Conservation (phyloP, 2,113 vertebrate genomes). For the Grallaria varia region DNA sequence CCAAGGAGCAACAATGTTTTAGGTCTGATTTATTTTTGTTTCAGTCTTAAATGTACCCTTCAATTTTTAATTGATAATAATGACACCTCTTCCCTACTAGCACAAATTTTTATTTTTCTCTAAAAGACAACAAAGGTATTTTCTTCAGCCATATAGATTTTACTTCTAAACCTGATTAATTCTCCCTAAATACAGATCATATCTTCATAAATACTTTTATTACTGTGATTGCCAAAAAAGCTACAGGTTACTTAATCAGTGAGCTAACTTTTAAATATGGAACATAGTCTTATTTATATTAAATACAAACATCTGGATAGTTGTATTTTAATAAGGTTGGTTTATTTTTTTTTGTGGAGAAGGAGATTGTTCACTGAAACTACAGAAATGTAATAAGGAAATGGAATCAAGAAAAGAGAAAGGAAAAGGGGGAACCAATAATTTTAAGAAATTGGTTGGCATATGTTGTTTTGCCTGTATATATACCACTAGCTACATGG, state of each 20-base stretch:
- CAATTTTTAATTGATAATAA: not conserved
- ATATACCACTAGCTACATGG: not conserved
- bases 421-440: not conserved
- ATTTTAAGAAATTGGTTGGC: not conserved
- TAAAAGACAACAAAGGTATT: not conserved
- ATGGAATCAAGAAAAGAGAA: not conserved
- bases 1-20: not conserved
- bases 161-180: constrained; percentile 35
- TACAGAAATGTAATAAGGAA: not conserved
- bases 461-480: not conserved
- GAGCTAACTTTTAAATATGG: not conserved
- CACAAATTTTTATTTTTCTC: not conserved
- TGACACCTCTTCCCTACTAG: not conserved
- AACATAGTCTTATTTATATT: not conserved
- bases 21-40: constrained; percentile 21
- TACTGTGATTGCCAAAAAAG: not conserved
- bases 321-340: not conserved
- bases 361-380: not conserved
- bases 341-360: not conserved
- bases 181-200: not conserved
- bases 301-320: not conserved
- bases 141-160: constrained; percentile 16
- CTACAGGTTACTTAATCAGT: not conserved
- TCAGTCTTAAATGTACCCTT: not conserved
- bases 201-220: constrained; percentile 17